These are phyloP conservation scores for Agelastica alni DNA, from an alignment of 2,888 invertebrate genomes.

Conservation along the genomic window DNA sequence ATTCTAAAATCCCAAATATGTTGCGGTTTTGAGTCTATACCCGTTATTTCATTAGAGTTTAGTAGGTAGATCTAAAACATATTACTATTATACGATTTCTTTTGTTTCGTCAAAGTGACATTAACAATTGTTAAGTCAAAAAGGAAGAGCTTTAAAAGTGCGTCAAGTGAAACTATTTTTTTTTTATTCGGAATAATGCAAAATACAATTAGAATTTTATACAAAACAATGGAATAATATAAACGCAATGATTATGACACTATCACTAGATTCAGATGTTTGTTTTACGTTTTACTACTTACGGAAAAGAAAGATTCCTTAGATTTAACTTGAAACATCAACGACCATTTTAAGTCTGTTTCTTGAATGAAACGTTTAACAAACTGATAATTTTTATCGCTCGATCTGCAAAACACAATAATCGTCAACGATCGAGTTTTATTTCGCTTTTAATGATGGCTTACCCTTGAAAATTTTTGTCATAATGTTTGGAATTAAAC, in stretches of 20 bases:
- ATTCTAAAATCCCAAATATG: slow-evolving; percentile 70
- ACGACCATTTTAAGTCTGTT: slow-evolving; percentile 69
- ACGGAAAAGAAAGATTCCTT: slow-evolving; percentile 42
- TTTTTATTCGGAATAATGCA: too few relatives aligned
- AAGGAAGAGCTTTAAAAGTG: too few relatives aligned
- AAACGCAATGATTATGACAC: too few relatives aligned
- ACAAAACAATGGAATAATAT: too few relatives aligned
- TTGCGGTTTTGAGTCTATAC: slow-evolving; percentile 70
- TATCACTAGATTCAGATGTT: too few relatives aligned
- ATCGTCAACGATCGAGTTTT: too few relatives aligned
- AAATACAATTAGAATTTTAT: slow-evolving; percentile 10
- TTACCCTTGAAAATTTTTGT: slow-evolving; percentile 58
- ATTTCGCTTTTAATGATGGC: too few relatives aligned
- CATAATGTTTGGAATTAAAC: slow-evolving; percentile 69
- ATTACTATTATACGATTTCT: too few relatives aligned
- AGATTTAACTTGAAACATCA: slow-evolving; percentile 56
- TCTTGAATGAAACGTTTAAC: slow-evolving; percentile 65
- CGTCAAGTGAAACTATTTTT: too few relatives aligned
- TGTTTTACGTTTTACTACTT: too few relatives aligned
- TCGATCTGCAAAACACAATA: slow-evolving; percentile 49
- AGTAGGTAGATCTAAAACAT: slow-evolving; percentile 66
- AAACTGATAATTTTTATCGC: slow-evolving; percentile 40
- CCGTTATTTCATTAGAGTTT: slow-evolving; percentile 72
- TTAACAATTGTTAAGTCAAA: too few relatives aligned
- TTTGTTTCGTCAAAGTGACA: too few relatives aligned